A percentile compares a stretch with the other conserved stretches of the same genome.
Evolutionary conservation across 2,888 invertebrate genomes (phyloP).

Genomic region (Molorchus minor): DNA sequence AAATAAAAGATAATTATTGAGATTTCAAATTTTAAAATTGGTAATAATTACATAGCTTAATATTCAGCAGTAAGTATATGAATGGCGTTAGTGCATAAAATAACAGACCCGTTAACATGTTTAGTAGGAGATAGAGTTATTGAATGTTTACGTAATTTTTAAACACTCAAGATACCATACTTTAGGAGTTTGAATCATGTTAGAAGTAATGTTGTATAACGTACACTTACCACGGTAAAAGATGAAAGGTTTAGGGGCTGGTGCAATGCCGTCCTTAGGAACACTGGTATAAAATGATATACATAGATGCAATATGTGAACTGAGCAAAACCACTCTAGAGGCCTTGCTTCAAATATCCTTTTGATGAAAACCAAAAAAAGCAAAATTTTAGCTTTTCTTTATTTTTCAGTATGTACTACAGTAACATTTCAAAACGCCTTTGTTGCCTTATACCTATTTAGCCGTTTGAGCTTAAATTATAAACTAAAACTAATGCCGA

Average conservation of each 20-base stretch:
- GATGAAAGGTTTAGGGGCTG: neutral
- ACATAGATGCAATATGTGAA: conserved; percentile 6
- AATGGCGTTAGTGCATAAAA: no score
- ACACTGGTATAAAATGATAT: neutral
- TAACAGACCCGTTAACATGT: no score
- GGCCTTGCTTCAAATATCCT: conserved; percentile 10
- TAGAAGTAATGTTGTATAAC: neutral
- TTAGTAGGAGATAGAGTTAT: no score
- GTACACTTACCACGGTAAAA: neutral
- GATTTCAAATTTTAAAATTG: no score
- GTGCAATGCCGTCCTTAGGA: neutral
- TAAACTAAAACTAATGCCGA: no score
- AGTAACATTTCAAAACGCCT: no score
- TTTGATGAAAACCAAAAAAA: conserved; percentile 9
- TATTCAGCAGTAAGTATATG: no score
- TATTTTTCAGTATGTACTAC: no score
- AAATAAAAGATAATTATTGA: neutral
- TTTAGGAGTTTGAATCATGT: neutral
- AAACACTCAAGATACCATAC: neutral
- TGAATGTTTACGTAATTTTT: neutral
- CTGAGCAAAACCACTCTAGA: neutral
- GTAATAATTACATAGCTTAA: no score
- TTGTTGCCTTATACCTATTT: no score
- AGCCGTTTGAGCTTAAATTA: no score
- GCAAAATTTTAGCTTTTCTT: no score